Evolutionary conservation across 2,797 vertebrate genomes (phyloP), one percentile per base, ranked within the genome.

Genomic region (Dendrocincla tyrannina): DNA sequence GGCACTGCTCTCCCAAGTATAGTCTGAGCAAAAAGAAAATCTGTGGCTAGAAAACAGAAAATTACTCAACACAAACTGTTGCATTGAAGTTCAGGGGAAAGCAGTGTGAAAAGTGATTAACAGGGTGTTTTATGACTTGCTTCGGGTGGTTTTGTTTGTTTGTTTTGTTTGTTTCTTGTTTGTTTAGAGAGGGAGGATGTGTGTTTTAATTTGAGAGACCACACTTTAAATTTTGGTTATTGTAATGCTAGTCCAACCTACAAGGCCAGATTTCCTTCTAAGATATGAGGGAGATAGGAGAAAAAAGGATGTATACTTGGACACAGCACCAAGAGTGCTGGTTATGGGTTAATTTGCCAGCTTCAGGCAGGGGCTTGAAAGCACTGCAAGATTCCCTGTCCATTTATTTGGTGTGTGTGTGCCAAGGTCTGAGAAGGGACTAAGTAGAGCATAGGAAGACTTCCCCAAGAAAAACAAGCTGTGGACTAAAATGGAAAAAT

Each of bases 1-100:
- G 99, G 98, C 85, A 99, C 98, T 10, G 99, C 97, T 64, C 97
- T 99, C 59, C 99, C 99, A 42, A 98, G 96, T 53, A 98, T 52
- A 59, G 99, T 99, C 94, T 98, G 98, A 95, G 99, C 98, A 97
- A 99, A 99, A 89, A 97, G 98, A 94, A 99, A 98, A 96, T 99
- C 99, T 93, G 99, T 99, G 95, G 98, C 99, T 99, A 98, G 69
- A 95, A 97, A 97, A 94, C 28, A 95, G 85, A 97, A 84, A 85
- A 90, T 88, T 94, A 96, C 58, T 83, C 81, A 68, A 46, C 27
- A 50, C 25, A 69, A 91, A 69, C 53, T 83, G 55, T 44, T 39
- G 44, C 27, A 69, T 17, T 85, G 49, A 76, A 62, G 11, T 59
- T 55, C 19, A 81, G 58, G 20, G 25, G 42, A 79, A 79, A 53